phyloP scores from a whole-genome alignment of 2,113 vertebrate species.

The Empidonax alnorum region DNA sequence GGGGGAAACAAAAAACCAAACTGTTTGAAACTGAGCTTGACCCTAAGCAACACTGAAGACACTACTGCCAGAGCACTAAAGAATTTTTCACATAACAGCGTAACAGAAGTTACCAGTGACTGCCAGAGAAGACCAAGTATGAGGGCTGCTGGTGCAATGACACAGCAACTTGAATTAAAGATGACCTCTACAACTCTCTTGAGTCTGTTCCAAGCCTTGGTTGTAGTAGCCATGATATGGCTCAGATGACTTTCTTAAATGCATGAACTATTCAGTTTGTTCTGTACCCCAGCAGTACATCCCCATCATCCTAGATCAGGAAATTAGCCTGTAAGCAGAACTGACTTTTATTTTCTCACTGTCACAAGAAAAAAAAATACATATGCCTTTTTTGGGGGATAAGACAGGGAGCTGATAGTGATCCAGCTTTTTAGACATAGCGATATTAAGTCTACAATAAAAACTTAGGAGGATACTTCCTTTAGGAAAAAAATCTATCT shows the following conservation, averaged over 20 bases:
- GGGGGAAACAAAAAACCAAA: neutral
- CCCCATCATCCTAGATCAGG: neutral
- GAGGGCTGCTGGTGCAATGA: neutral
- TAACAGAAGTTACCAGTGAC: neutral
- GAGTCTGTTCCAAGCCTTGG: neutral
- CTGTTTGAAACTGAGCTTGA: neutral
- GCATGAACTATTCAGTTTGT: neutral
- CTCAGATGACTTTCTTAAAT: neutral
- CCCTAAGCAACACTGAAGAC: neutral
- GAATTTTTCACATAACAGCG: neutral
- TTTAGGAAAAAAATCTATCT: neutral
- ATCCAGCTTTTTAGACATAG: neutral
- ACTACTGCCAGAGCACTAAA: neutral
- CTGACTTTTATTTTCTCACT: neutral
- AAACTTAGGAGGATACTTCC: neutral
- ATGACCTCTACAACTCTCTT: neutral
- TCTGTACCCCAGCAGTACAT: accelerated
- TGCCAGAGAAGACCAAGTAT: neutral
- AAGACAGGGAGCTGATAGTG: neutral
- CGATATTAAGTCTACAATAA: neutral
- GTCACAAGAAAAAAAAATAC: neutral
- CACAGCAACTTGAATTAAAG: neutral
- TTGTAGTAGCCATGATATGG: neutral
- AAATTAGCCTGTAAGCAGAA: neutral
- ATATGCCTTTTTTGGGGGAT: neutral